Base-by-base conservation (phyloP, 2,888 invertebrate genomes). In the Mythimna impura region DNA sequence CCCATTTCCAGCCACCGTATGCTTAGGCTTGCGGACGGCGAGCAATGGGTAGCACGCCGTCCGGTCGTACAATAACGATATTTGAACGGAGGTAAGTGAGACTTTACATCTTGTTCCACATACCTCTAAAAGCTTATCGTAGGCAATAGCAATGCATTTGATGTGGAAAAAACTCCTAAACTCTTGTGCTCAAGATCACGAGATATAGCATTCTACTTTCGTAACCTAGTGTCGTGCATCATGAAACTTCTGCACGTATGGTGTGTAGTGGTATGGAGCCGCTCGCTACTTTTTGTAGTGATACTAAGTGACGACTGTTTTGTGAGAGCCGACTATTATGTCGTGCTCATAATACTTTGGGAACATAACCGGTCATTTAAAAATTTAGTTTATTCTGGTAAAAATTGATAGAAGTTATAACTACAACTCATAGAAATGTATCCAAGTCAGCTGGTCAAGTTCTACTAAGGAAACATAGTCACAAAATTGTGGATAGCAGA, bases 301-400 rank as follows among this genome's bases (percentile, higher is more conserved):
- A 40, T 60, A 66, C 62, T 70, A 73, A 77, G 77, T 52, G 54
- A 61, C 47, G 60, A 68, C 5, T 77, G 58, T 70, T 70, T 70
- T 60, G 82, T 69, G 36, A 22, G 30, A 57, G 57, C 34, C 30
- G 4, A 36, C 77, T 43, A 34, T 65, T 62, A 54, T 8, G 57
- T 50, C 14, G 57, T 65, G 47, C 54, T 71, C 55, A 57, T 65
- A 57, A 47, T 65, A 12, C 52, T 76, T 67, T 61, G 34, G 30
- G 47, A 34, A 80, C 50, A 65, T 47, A 47, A 40, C 17, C 14
- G 10, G 25, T 17, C 1, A 54, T 47, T 20, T 12, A 17, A 54
- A 60, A 74, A 22, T 5, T 60, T 67, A 43, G 22, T 12, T 6
- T 58, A 22, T 20, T 12, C 10, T 14, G 4, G 17, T 6, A 25